Conservation (phyloP, 2,797 vertebrate species). For the Lagorchestes hirsutus region DNA sequence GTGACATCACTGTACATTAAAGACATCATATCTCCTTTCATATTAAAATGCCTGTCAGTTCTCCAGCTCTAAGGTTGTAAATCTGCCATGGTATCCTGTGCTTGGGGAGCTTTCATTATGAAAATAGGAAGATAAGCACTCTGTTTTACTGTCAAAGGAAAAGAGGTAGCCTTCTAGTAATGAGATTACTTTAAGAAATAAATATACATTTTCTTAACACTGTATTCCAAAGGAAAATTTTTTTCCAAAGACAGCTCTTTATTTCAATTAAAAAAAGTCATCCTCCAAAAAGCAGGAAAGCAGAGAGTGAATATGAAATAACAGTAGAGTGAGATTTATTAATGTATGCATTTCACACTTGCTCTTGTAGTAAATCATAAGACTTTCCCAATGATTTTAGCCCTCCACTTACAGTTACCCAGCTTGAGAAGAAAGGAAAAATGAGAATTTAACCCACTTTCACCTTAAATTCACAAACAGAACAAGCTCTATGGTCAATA, state of each 20-base stretch:
- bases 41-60: constrained; percentile 89
- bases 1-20: constrained; percentile 89
- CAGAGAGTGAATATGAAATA: constrained; percentile 62
- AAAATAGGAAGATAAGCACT: constrained; percentile 87
- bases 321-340: constrained; percentile 77
- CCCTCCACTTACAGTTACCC: constrained; percentile 70
- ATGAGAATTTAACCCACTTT: constrained; percentile 76
- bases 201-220: constrained; percentile 78
- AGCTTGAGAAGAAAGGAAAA: constrained; percentile 74
- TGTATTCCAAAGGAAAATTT: constrained; percentile 70
- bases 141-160: constrained; percentile 83
- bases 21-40: constrained; percentile 88
- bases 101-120: constrained; percentile 87
- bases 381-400: constrained; percentile 78
- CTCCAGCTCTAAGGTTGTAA: constrained; percentile 84
- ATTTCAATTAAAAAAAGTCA: constrained; percentile 60
- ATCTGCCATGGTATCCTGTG: constrained; percentile 84
- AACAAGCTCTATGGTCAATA: constrained; percentile 51
- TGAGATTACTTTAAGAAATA: constrained; percentile 81
- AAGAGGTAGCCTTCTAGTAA: constrained; percentile 80
- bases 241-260: constrained; percentile 66
- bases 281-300: constrained; percentile 60
- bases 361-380: constrained; percentile 80
- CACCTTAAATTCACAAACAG: constrained; percentile 71
- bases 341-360: constrained; percentile 75